Base-by-base conservation (phyloP, 92 coral and sea anemone species). In the Plumapathes pennacea region DNA sequence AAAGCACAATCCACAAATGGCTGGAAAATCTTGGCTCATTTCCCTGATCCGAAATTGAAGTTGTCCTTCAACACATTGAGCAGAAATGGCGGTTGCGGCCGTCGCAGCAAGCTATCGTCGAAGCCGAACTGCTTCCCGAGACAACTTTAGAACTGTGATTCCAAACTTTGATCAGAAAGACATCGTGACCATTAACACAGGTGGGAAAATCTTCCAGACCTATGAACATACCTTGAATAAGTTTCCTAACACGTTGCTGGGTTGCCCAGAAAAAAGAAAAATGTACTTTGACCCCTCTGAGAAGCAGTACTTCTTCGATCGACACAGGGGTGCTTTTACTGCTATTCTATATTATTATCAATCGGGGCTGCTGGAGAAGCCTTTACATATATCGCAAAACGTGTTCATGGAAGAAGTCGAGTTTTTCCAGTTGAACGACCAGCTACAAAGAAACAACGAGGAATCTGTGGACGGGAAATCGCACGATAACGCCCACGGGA, bases 291-390 rank as follows among this genome's bases (percentile, higher is more conserved):
- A 89, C 60, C 56, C 71, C 51, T 54, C 68, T 50, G 84, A 94
- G 40, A 78, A 69, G 43, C 96, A 94, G 50, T 89, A 74, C 49
- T 94, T 94, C 55, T 94, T 94, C 51, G 99, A 94, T 64, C 90
- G 99, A 0, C 97, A 94, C 47, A 86, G 99, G 2, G 74, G 99
- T 18, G 85, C 97, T 0, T 94, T 94, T 49, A 94, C 94, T 7
- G 89, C 99, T 56, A 94, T 94, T 34, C 50, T 94, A 44, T 94
- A 94, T 29, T 94, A 89, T 38, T 94, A 94, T 27, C 99, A 94
- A 41, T 94, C 99, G 4, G 99, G 99, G 8, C 54, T 90, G 22
- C 63, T 94, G 3, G 89, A 85, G 31, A 64, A 89, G 36, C 99
- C 99, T 9, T 53, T 76, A 5, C 89, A 89, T 56, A 86, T 94